Base-by-base conservation (phyloP, 2,797 vertebrate species). In the Avahi laniger region DNA sequence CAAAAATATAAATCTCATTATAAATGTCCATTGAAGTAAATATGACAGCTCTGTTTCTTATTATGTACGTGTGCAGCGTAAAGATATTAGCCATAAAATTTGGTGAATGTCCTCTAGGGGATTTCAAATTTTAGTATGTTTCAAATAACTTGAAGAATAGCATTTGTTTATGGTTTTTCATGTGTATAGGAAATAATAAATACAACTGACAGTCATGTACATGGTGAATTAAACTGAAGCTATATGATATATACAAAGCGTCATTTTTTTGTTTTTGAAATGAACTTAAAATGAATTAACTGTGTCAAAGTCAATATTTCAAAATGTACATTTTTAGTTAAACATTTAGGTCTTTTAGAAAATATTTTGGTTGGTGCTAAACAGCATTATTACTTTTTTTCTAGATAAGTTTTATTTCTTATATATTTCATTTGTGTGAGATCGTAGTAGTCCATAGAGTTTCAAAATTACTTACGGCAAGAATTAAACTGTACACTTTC, bases 61-160 rank as follows among this genome's bases (percentile, higher is more conserved):
- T 95, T 97, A 98, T 7, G 92, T 92, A 22, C 78, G 93, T 83
- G 94, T 98, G 97, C 72, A 72, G 52, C 88, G 67, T 95, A 92
- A 97, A 96, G 95, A 97, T 95, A 97, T 97, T 96, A 97, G 78
- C 89, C 93, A 84, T 97, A 95, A 97, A 96, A 97, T 96, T 96
- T 94, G 92, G 93, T 87, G 95, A 97, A 75, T 96, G 82, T 83
- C 73, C 95, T 96, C 82, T 54, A 86, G 94, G 89, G 95, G 43
- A 92, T 94, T 96, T 96, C 82, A 91, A 3, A 89, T 87, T 96
- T 97, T 94, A 94, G 73, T 88, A 84, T 94, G 94, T 92, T 97
- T 97, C 92, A 97, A 96, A 94, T 96, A 95, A 95, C 91, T 91
- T 95, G 38, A 69, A 94, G 89, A 94, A 93, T 93, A 87, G 85